A percentile compares a stretch with the other conserved stretches of the same genome.
Evolutionary conservation across 2,888 invertebrate species (phyloP).

Genomic region (Agrochola litura): DNA sequence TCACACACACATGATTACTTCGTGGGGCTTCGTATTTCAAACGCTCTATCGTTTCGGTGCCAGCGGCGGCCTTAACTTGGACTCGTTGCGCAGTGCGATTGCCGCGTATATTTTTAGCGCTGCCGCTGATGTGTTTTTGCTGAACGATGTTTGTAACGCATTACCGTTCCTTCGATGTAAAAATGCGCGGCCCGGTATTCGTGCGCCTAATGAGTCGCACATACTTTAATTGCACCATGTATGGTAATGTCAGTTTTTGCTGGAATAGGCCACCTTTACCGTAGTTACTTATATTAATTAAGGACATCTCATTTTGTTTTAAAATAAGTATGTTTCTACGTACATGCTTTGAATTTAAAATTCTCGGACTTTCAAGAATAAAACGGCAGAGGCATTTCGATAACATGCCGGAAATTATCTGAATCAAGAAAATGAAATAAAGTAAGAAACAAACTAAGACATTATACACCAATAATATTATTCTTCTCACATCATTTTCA

Average conservation of each 20-base stretch:
- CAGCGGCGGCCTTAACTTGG: conserved; percentile 82
- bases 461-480: neutral
- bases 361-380: neutral
- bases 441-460: neutral
- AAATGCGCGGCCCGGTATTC: conserved; percentile 67
- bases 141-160: conserved; percentile 67
- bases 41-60: conserved; percentile 68
- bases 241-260: conserved; percentile 74
- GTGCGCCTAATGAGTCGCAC: conserved; percentile 70
- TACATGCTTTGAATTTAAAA: conserved; percentile 15
- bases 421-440: neutral
- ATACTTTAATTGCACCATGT: conserved; percentile 66
- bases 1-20: conserved; percentile 60
- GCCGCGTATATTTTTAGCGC: conserved; percentile 86
- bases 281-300: conserved; percentile 44
- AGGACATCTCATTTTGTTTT: conserved; percentile 49
- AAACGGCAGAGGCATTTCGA: neutral
- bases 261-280: conserved; percentile 62
- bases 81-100: conserved; percentile 77
- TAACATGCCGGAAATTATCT: neutral
- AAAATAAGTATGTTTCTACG: conserved; percentile 16
- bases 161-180: conserved; percentile 75
- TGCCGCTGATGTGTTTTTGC: conserved; percentile 88
- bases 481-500: neutral
- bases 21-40: conserved; percentile 71